phyloP scores from a whole-genome alignment of 2,888 invertebrate species.

The Tineola bisselliella region DNA sequence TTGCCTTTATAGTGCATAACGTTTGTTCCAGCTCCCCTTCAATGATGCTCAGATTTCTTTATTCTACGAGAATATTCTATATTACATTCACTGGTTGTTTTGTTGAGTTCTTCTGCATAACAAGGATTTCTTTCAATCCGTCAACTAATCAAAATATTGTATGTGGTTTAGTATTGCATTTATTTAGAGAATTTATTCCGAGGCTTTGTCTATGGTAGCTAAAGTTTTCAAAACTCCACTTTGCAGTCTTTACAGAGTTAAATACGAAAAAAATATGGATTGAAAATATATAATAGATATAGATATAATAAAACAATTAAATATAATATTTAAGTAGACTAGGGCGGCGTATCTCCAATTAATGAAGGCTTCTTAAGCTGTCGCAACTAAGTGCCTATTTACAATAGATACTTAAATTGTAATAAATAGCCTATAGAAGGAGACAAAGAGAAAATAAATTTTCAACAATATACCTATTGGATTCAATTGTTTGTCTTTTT shows the following conservation, averaged over 20 bases:
- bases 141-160: too few species aligned
- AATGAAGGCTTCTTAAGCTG: neutral
- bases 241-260: too few species aligned
- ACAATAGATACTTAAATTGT: neutral
- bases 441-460: neutral
- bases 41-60: neutral
- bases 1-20: slow-evolving; percentile 8
- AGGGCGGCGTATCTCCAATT: neutral
- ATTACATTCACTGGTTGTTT: neutral
- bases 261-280: too few species aligned
- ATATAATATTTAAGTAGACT: too few species aligned
- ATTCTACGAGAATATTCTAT: neutral
- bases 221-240: too few species aligned
- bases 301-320: too few species aligned
- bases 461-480: neutral
- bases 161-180: too few species aligned
- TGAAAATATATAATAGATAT: too few species aligned
- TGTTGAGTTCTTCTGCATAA: neutral
- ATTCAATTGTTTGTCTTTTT: neutral
- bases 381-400: neutral
- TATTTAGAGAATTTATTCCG: too few species aligned
- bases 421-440: neutral
- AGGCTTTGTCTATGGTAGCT: too few species aligned
- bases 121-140: neutral
- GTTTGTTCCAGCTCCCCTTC: slow-evolving; percentile 5